Percentiles rank a stretch among this genome's conserved stretches.
Evolutionary conservation across 35 echinoderm and acorn worm species (phyloP).

Genomic region (Acanthaster planci): DNA sequence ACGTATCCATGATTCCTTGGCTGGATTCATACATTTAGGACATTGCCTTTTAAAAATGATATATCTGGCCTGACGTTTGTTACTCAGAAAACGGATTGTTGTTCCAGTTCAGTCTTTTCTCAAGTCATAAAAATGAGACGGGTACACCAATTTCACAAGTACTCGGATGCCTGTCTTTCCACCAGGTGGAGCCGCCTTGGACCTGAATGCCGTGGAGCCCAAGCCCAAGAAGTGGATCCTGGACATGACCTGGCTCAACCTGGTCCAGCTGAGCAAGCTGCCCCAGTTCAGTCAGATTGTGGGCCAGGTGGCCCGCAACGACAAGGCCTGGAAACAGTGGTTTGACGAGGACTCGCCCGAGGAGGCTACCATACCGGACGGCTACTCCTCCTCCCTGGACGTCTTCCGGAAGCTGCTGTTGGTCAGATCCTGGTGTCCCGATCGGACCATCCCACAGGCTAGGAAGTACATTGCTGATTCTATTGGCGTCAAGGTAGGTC

Average conservation of each 20-base stretch:
- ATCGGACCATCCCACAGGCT: slow-evolving; percentile 95
- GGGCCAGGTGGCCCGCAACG: slow-evolving; percentile 83
- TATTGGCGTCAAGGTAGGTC: slow-evolving; percentile 83
- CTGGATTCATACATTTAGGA: too few species aligned
- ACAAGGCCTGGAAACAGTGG: slow-evolving; percentile 98
- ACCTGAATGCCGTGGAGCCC: slow-evolving; percentile 91
- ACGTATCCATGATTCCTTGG: too few species aligned
- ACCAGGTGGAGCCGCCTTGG: slow-evolving; percentile 92
- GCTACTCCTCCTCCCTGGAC: slow-evolving; percentile 94
- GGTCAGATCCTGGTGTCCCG: slow-evolving; percentile 87
- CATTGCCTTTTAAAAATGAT: too few species aligned
- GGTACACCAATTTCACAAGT: background rate
- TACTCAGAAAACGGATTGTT: too few species aligned
- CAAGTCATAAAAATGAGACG: too few species aligned
- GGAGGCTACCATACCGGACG: slow-evolving; percentile 90
- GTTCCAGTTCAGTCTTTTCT: too few species aligned
- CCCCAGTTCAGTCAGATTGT: slow-evolving; percentile 93
- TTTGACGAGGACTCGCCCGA: slow-evolving; percentile 95
- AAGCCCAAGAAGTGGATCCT: slow-evolving; percentile 99
- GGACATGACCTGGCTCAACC: slow-evolving; percentile 95
- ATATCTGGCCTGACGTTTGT: too few species aligned
- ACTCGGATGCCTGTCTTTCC: too few species aligned
- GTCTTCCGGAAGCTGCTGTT: slow-evolving; percentile 88
- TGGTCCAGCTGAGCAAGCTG: slow-evolving; percentile 87
- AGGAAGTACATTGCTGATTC: slow-evolving; percentile 96